Conservation (phyloP, 2,797 vertebrate species). For the Luscinia luscinia region DNA sequence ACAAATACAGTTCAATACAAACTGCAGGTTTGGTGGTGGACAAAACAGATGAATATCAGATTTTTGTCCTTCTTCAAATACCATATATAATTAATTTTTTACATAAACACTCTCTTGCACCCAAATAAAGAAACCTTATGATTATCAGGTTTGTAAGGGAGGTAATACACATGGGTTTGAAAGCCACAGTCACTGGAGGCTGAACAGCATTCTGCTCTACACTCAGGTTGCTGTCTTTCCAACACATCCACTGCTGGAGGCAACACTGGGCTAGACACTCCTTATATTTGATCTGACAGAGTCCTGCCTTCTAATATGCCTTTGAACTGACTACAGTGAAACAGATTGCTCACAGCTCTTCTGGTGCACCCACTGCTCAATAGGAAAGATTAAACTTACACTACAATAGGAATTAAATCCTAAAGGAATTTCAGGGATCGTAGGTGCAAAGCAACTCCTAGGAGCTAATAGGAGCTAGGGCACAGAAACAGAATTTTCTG, state of each 20-base stretch:
- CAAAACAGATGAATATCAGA: background rate
- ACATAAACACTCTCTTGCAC: background rate
- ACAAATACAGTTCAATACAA: background rate
- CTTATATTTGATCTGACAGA: background rate
- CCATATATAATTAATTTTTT: background rate
- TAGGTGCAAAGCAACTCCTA: background rate
- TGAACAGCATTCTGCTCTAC: background rate
- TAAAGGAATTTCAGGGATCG: background rate
- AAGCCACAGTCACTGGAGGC: background rate
- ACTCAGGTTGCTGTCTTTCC: background rate
- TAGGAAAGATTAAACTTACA: background rate
- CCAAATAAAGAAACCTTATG: background rate
- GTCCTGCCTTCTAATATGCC: background rate
- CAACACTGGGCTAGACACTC: background rate
- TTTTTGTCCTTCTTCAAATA: background rate
- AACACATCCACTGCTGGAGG: background rate
- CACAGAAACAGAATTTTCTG: background rate
- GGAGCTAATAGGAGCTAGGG: background rate
- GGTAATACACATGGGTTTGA: background rate
- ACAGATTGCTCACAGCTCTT: background rate
- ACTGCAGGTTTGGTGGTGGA: background rate
- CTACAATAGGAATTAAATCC: background rate
- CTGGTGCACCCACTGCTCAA: background rate
- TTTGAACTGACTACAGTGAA: background rate
- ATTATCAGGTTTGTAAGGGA: background rate